Percentiles rank a stretch among this genome's conserved stretches.
These are phyloP conservation scores for Danaus chrysippus DNA, from an alignment of 2,888 invertebrate genomes.

Conservation along the genomic window DNA sequence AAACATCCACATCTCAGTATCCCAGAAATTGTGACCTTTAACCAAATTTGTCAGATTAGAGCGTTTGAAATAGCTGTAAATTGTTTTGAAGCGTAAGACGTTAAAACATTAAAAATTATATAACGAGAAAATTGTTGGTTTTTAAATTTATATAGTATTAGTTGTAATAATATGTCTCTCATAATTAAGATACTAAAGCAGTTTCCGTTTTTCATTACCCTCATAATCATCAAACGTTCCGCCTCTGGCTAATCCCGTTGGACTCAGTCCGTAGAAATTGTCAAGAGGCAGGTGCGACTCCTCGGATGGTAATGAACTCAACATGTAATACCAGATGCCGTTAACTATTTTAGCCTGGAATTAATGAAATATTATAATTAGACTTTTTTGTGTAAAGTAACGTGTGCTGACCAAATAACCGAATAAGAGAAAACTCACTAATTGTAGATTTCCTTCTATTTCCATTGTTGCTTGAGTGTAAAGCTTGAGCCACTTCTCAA, in stretches of 20 bases:
- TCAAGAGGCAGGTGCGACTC: slow-evolving; percentile 63
- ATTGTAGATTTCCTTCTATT: slow-evolving; percentile 69
- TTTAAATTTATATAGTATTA: no score
- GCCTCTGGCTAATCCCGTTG: slow-evolving; percentile 78
- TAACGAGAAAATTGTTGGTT: no score
- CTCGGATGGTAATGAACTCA: slow-evolving; percentile 77
- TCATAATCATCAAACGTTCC: slow-evolving; percentile 70
- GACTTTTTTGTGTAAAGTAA: background rate
- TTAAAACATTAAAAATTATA: no score
- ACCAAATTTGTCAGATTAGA: slow-evolving; percentile 12
- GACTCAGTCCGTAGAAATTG: slow-evolving; percentile 77
- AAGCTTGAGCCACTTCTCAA: slow-evolving; percentile 67
- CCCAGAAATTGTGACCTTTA: slow-evolving; percentile 82
- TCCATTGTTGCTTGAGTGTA: slow-evolving; percentile 72
- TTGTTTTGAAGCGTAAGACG: no score
- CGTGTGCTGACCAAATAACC: background rate
- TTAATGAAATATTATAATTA: background rate
- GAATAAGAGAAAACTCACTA: slow-evolving; percentile 49
- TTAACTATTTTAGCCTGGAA: slow-evolving; percentile 73
- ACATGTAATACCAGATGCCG: slow-evolving; percentile 79
- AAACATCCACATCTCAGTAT: slow-evolving; percentile 82
- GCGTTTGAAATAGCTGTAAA: background rate
- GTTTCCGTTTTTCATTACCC: slow-evolving; percentile 44
- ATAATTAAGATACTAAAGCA: no score
- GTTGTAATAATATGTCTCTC: no score